These are phyloP conservation scores for Manacus vitellinus DNA, from an alignment of 2,113 vertebrate genomes.

Conservation along the genomic window DNA sequence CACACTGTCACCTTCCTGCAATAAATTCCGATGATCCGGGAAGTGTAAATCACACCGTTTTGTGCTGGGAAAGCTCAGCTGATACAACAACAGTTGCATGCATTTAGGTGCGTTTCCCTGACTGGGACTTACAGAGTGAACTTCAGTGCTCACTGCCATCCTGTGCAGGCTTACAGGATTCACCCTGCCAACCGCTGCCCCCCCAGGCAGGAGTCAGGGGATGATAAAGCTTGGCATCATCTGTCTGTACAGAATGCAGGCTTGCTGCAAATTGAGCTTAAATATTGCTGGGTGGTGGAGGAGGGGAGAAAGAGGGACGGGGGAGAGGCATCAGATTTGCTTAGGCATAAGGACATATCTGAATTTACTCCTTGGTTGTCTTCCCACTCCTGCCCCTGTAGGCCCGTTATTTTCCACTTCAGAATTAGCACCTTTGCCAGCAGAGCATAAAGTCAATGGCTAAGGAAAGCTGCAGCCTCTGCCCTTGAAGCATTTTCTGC, in stretches of 20 bases:
- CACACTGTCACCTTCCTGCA: neutral
- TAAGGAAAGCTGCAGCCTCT: conserved; percentile 31
- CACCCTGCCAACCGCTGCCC: neutral
- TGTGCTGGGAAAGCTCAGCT: neutral
- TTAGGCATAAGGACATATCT: conserved; percentile 15
- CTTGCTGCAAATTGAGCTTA: neutral
- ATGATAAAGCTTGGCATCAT: neutral
- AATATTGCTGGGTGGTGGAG: neutral
- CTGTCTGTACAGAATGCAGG: neutral
- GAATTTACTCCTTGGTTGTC: conserved; percentile 14
- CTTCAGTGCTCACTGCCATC: neutral
- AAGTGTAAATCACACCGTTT: neutral
- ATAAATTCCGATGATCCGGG: rapidly evolving
- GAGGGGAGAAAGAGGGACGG: neutral
- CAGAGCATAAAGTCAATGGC: neutral
- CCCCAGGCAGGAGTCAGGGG: neutral
- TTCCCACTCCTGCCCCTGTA: neutral
- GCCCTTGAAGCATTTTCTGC: neutral
- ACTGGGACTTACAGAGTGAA: neutral
- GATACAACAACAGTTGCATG: rapidly evolving
- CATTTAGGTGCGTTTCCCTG: neutral
- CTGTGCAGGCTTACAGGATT: neutral
- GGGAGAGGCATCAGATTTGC: neutral
- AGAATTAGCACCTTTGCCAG: conserved; percentile 11
- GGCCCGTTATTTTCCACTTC: conserved; percentile 25